Evolutionary conservation across 2,888 invertebrate genomes (phyloP), one percentile per base, ranked within the genome.

Genomic region (Acleris emargana): DNA sequence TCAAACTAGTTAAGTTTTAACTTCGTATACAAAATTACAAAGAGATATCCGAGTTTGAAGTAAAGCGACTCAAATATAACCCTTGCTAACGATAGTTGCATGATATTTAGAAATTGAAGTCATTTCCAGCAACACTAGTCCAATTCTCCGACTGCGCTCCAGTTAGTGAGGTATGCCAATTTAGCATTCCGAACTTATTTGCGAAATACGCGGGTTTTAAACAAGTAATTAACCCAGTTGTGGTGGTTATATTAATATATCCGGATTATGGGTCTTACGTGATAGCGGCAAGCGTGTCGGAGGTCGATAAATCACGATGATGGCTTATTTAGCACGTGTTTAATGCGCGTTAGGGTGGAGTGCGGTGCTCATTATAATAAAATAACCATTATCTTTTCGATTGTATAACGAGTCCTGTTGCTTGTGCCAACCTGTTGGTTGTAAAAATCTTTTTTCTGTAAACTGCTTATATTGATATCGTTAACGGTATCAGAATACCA

Each of bases 121-220:
- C 58, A 38, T 38, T 58, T 64, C 63, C 45, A 64, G 63, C 5
- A n/a, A 11, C 20, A 25, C 17, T 47, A 38, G 0, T 1, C 43
- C 32, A 16, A 32, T 49, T 22, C 43, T 47, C 47, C 38, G 22
- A 38, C 52, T 47, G 9, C 17, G 58, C 51, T 18, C 18, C 20
- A 17, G 55, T 58, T 52, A 49, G 54, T 49, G 47, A 58, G 38
- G 54, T 42, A 38, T 32, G 54, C 64, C 59, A 64, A 64, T 64
- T 64, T 54, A 43, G 64, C 64, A 54, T 53, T 38, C 54, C 54
- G 18, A 47, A 59, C 28, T 54, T 64, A 50, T 59, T 64, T 58
- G 52, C 16, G 45, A 53, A 63, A 58, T 49, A 43, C 42, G 58
- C 43, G 9, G 20, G 9, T 59, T 58, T 17, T 11, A 52, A 38